Evolutionary conservation across 2,113 vertebrate species (phyloP).

Genomic region (Sterna hirundo): DNA sequence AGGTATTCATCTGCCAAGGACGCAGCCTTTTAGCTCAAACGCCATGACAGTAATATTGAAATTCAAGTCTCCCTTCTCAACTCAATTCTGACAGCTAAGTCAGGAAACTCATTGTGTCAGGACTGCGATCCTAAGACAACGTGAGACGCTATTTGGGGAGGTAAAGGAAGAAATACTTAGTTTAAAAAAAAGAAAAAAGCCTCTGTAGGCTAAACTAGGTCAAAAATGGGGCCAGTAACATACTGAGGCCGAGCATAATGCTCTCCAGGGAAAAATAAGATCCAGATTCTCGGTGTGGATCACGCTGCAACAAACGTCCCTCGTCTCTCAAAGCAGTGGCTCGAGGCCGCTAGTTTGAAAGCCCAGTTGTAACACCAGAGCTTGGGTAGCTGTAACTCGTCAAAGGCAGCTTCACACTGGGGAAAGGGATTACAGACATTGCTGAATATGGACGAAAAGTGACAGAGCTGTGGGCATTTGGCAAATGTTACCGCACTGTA

Average conservation of each 20-base stretch:
- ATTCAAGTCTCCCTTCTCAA: background rate
- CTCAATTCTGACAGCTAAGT: background rate
- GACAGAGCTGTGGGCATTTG: background rate
- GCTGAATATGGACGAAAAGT: background rate
- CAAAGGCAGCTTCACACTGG: background rate
- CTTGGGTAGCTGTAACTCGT: background rate
- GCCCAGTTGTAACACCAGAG: background rate
- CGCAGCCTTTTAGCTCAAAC: background rate
- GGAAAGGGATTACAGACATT: background rate
- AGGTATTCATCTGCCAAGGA: background rate
- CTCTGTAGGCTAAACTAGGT: background rate
- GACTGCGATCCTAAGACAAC: background rate
- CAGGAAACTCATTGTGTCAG: background rate
- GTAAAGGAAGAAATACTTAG: background rate
- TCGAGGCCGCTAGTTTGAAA: background rate
- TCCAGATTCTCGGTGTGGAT: background rate
- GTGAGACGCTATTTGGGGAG: background rate
- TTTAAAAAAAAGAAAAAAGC: background rate
- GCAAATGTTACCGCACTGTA: background rate
- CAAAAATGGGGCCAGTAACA: background rate
- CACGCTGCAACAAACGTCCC: background rate
- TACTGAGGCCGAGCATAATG: background rate
- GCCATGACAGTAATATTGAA: background rate
- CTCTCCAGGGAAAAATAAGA: background rate
- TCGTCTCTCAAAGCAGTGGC: background rate